Evolutionary conservation across 2,797 vertebrate genomes (phyloP), one percentile per base, ranked within the genome.

Genomic region (Acipenser oxyrinchus): DNA sequence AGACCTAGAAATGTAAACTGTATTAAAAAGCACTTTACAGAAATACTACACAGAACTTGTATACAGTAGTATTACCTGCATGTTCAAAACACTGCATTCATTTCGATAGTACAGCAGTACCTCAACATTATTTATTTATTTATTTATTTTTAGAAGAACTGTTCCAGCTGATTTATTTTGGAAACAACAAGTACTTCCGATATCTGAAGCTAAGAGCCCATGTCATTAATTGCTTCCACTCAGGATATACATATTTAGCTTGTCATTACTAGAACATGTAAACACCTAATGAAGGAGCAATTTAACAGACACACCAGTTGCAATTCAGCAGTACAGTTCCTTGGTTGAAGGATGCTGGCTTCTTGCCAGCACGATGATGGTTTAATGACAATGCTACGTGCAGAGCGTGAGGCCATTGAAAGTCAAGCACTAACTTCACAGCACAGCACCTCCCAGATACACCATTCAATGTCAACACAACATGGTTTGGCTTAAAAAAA

Each of bases 301-400:
- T 64, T 70, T 73, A 79, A 75, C 81, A 37, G 23, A 37, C 23
- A 37, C 23, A 37, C 23, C 23, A 37, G 23, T 37, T 37, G 23
- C 23, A 23, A 23, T 23, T 23, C 23, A 23, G 23, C 23, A 37
- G 23, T 37, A 37, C 23, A 37, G 59, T 66, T 50, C 59, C 62
- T 66, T 12, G 53, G 60, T 64, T 58, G 62, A 69, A 69, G 10
- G 53, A 49, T 15, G 10, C 79, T 92, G 92, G 91, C 90, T 69
- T 0, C 0, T 0, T 48, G 88, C 91, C 92, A 91, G 82, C 15
- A 12, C 15, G 72, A 74, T 86, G 89, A 87, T 70, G 88, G 82
- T 86, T 90, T 85, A 89, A 90, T 84, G 87, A 87, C 90, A 90
- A 84, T 58, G 86, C 88, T 93, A 93, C 92, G 91, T 93, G 92